These are phyloP conservation scores for Cossypha heuglini DNA, from an alignment of 2,797 vertebrate genomes.

Conservation along the genomic window DNA sequence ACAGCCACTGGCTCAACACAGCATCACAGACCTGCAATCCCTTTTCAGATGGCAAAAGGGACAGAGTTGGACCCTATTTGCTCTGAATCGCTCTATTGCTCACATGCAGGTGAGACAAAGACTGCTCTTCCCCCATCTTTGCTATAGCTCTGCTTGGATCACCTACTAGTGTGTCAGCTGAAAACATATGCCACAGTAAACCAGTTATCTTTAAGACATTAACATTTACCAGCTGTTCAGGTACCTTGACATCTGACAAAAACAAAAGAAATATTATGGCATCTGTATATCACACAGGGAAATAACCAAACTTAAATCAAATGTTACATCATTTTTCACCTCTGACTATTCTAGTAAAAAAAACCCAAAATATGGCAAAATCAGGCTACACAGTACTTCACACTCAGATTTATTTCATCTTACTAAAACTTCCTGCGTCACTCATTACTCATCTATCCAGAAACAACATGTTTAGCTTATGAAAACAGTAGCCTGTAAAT, in stretches of 20 bases:
- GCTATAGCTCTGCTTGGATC: not conserved
- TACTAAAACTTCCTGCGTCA: not conserved
- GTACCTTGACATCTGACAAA: slow-evolving; percentile 19
- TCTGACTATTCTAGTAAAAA: not conserved
- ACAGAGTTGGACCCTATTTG: not conserved
- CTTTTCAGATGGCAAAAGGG: not conserved
- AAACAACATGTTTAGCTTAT: slow-evolving; percentile 19
- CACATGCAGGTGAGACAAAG: not conserved
- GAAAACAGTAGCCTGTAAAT: slow-evolving; percentile 51
- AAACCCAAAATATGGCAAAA: not conserved
- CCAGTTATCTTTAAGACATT: not conserved
- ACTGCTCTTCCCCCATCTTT: not conserved
- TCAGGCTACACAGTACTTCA: not conserved
- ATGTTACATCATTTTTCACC: not conserved
- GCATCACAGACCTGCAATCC: not conserved
- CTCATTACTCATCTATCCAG: slow-evolving; percentile 5
- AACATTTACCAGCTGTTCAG: not conserved
- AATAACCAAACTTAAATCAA: slow-evolving; percentile 30
- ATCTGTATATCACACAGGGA: not conserved
- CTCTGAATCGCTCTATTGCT: not conserved
- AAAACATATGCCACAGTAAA: not conserved
- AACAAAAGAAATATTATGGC: slow-evolving; percentile 21
- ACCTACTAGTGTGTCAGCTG: not conserved
- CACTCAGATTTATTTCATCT: not conserved
- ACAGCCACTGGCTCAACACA: not conserved